phyloP scores from a whole-genome alignment of 2,113 vertebrate genomes.

The Platanista minor region DNA sequence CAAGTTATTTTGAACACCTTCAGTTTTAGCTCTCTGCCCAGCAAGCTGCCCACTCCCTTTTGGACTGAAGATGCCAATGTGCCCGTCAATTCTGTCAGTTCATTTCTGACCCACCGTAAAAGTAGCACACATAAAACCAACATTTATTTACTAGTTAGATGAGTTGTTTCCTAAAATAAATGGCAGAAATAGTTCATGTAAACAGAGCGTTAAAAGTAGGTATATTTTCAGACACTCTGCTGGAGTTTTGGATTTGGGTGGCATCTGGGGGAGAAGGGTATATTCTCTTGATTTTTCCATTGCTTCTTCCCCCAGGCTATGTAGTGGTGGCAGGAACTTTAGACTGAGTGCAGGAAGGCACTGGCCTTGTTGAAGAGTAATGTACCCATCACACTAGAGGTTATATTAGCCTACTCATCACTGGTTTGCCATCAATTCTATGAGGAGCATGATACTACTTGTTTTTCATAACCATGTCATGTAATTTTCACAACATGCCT shows the following conservation, averaged over 20 bases:
- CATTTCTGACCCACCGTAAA: neutral
- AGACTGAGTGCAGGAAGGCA: neutral
- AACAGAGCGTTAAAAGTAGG: neutral
- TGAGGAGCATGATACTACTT: neutral
- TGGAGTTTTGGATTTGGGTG: neutral
- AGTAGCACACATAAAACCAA: neutral
- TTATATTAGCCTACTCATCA: neutral
- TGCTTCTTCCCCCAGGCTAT: neutral
- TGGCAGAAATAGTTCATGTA: neutral
- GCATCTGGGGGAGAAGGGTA: neutral
- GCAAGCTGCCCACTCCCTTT: neutral
- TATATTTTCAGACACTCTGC: neutral
- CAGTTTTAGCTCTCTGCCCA: neutral
- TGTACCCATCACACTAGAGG: neutral
- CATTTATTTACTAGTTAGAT: neutral
- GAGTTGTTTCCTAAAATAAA: neutral
- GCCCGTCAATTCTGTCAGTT: neutral
- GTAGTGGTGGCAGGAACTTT: neutral
- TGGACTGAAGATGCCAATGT: neutral
- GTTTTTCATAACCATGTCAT: neutral
- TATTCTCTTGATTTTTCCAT: neutral
- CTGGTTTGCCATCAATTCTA: neutral
- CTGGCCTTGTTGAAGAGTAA: neutral
- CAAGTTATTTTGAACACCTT: neutral
- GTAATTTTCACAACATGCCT: neutral